Percentiles rank a stretch among this genome's conserved stretches.
Evolutionary conservation across 1,140 invertebrate species (phyloP).

Genomic region (Meteorus sp.): DNA sequence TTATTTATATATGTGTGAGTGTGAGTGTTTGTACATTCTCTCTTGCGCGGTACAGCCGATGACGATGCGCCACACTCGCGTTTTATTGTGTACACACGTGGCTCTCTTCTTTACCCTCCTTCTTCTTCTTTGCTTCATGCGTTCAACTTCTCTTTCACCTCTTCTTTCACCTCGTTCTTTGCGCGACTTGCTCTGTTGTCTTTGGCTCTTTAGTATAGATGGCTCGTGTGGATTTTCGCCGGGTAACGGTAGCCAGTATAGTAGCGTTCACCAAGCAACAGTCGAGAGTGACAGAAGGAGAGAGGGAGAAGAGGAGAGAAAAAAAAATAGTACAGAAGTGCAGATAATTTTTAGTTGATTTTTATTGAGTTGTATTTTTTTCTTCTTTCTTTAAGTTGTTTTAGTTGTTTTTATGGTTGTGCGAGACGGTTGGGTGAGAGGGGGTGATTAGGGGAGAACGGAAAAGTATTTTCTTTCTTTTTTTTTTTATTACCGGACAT

Average conservation of each 20-base stretch:
- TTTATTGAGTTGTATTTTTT: no score
- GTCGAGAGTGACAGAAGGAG: not conserved
- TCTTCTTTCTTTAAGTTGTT: not conserved
- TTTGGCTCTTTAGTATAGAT: slow-evolving; percentile 10
- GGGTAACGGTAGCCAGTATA: slow-evolving; percentile 16
- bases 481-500: slow-evolving; percentile 11
- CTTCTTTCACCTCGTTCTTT: not conserved
- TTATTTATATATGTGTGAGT: not conserved
- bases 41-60: not conserved
- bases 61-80: not conserved
- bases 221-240: not conserved
- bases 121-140: not conserved
- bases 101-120: not conserved
- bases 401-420: slow-evolving; percentile 7
- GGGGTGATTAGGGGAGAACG: not conserved
- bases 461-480: not conserved
- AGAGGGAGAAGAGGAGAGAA: slow-evolving; percentile 1
- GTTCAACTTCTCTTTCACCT: not conserved
- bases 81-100: slow-evolving; percentile 12
- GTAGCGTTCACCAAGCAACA: no score
- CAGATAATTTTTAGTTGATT: no score
- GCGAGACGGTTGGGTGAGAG: not conserved
- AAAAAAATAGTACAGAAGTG: not conserved
- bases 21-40: not conserved
- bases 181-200: not conserved